These are phyloP conservation scores for Siniperca chuatsi DNA, from an alignment of 2,113 vertebrate genomes.

Conservation along the genomic window DNA sequence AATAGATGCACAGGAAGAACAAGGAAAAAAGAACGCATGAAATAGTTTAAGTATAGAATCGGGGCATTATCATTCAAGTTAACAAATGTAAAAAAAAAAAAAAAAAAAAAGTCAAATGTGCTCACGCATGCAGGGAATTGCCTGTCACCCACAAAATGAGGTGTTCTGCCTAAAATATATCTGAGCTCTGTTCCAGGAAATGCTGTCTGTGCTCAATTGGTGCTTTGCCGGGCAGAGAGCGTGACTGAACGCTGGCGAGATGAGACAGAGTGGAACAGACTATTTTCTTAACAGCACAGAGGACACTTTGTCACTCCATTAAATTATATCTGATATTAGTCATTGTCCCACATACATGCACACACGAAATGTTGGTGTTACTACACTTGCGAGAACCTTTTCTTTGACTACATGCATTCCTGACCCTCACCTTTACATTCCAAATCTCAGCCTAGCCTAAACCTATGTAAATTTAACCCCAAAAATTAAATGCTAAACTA, in stretches of 20 bases:
- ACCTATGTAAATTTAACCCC: no score
- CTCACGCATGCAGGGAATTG: neutral
- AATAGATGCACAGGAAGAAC: neutral
- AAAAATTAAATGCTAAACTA: no score
- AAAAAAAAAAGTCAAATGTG: neutral
- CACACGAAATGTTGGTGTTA: neutral
- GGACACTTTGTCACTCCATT: conserved; percentile 17
- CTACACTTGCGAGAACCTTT: no score
- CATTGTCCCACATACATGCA: neutral
- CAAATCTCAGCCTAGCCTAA: no score
- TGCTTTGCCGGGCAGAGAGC: conserved; percentile 21
- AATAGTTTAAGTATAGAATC: neutral
- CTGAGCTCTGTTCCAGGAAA: conserved; percentile 34
- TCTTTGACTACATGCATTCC: no score
- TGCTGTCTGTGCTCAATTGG: conserved; percentile 9
- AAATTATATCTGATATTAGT: conserved; percentile 10
- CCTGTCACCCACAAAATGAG: conserved; percentile 8
- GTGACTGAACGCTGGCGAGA: conserved; percentile 15
- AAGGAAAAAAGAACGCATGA: neutral
- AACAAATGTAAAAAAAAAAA: neutral
- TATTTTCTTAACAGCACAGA: conserved; percentile 14
- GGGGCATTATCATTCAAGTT: neutral
- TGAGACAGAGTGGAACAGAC: neutral
- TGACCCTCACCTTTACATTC: no score
- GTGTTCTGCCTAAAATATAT: conserved; percentile 16